Conservation (phyloP, 2,888 invertebrate genomes). For the Dicyrtomina minuta region DNA sequence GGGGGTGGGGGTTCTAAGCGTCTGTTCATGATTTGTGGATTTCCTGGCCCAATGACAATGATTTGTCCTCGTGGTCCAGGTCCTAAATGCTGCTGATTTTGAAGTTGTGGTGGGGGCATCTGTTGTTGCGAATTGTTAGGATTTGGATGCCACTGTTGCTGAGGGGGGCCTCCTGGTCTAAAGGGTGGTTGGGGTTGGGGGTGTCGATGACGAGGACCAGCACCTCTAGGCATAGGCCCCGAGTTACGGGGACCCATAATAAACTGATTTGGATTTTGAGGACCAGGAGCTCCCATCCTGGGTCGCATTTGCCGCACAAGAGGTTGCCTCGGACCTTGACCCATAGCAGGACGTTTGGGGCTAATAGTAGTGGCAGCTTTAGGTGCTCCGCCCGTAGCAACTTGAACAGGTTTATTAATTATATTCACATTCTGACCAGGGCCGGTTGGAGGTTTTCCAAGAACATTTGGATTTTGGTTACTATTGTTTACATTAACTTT, state of each 20-base stretch:
- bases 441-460: neutral
- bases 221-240: neutral
- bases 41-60: slow-evolving; percentile 1
- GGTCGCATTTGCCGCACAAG: too few relatives aligned
- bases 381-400: too few relatives aligned
- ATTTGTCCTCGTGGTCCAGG: too few relatives aligned
- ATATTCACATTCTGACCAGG: too few relatives aligned
- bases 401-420: too few relatives aligned
- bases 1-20: too few relatives aligned
- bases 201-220: slow-evolving; percentile 23
- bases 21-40: too few relatives aligned
- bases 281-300: neutral
- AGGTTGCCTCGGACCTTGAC: too few relatives aligned
- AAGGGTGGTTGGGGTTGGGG: slow-evolving; percentile 7
- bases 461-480: slow-evolving; percentile 2
- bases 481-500: neutral
- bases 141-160: slow-evolving; percentile 7
- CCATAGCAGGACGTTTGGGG: too few relatives aligned
- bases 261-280: neutral
- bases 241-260: neutral
- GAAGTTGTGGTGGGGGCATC: neutral
- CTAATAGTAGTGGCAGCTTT: too few relatives aligned
- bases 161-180: slow-evolving; percentile 4
- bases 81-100: neutral
- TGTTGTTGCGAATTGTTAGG: neutral